phyloP scores from a whole-genome alignment of 2,113 vertebrate genomes.

The Murina feae region DNA sequence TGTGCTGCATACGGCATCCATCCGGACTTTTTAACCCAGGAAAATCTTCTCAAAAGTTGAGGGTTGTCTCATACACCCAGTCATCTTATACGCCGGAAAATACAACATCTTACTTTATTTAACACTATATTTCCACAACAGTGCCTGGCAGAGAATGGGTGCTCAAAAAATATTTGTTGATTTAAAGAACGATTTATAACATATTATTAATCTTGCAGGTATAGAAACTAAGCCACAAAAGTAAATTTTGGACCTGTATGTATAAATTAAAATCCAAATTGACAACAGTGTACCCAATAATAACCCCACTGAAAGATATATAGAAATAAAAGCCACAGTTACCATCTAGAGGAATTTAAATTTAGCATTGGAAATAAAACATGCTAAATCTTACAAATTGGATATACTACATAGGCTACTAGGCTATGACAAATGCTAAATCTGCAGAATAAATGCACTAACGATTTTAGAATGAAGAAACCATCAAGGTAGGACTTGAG shows the following conservation, averaged over 20 bases:
- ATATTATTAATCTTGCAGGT: neutral
- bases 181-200: neutral
- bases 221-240: neutral
- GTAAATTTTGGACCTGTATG: neutral
- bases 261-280: neutral
- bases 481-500: neutral
- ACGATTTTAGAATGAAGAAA: neutral
- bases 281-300: neutral
- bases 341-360: neutral
- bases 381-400: neutral
- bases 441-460: neutral
- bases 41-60: no score
- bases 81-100: no score
- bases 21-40: no score
- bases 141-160: neutral
- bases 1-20: no score
- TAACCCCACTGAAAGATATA: neutral
- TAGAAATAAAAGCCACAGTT: neutral
- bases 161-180: neutral
- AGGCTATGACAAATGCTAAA: neutral
- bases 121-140: neutral
- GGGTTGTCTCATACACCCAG: no score
- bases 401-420: neutral
- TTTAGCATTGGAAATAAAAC: neutral
- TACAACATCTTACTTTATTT: neutral